Conservation (phyloP, 2,113 vertebrate species). For the Glareola pratincola region DNA sequence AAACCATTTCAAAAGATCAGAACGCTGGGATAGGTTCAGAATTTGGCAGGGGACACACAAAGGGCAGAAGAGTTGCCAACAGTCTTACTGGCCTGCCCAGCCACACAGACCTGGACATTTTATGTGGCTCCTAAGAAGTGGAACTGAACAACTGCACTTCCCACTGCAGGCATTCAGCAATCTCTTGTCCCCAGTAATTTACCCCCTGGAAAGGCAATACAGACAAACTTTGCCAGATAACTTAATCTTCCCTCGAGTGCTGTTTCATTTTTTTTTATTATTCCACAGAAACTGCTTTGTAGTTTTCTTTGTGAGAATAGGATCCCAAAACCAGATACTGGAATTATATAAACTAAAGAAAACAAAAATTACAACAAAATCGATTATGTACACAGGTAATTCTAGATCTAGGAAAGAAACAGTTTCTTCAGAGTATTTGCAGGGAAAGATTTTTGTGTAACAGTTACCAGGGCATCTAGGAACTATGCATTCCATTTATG, state of each 20-base stretch:
- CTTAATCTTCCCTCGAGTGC: not conserved
- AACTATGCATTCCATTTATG: not conserved
- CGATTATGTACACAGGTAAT: not conserved
- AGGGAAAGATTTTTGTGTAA: not conserved
- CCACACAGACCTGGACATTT: not conserved
- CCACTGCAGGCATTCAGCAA: not conserved
- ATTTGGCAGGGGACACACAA: not conserved
- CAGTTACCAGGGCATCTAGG: not conserved
- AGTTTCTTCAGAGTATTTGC: not conserved
- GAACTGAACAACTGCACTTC: not conserved
- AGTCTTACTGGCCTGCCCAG: not conserved
- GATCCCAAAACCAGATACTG: not conserved
- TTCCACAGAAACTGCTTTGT: not conserved
- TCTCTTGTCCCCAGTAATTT: not conserved
- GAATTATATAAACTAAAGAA: not conserved
- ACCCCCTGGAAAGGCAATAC: not conserved
- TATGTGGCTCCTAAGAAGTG: not conserved
- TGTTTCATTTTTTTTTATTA: not conserved
- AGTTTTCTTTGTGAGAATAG: not conserved
- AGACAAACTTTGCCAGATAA: not conserved
- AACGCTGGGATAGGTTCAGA: not conserved
- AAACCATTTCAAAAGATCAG: not conserved
- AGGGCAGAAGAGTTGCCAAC: not conserved
- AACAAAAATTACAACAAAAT: not conserved
- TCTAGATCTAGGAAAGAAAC: not conserved